Evolutionary conservation across 53 echinoderm and acorn worm species (phyloP), one percentile per base, ranked within the genome.

Genomic region (Stichopus horrens): DNA sequence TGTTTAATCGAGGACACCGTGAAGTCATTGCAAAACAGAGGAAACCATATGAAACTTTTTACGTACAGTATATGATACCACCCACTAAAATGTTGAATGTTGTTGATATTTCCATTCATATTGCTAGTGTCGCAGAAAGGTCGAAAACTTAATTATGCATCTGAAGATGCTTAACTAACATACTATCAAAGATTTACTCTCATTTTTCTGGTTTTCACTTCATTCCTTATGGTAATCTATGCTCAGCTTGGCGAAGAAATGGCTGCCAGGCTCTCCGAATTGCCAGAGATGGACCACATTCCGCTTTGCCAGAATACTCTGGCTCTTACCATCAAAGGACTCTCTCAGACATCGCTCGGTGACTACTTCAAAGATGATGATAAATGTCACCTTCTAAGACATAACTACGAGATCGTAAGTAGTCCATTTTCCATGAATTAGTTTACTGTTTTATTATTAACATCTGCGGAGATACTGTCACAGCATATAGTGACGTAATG

Each of bases 291-390:
- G n/a, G 90, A 91, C 21, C 93, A 93, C 88, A 93, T 93, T 23
- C 86, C 93, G 5, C 93, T 93, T 10, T 77, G 84, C 79, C 21
- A 73, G 52, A 74, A 83, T 7, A 63, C 88, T 19, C 74, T 90
- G 18, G 86, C 83, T 63, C 71, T 91, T 4, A 88, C 93, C 9
- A 59, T 93, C 68, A 93, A 91, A 54, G 90, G 90, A 8, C 83
- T 93, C 78, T 74, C 73, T 9, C 13, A 51, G 74, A 90, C 93
- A 4, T 77, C 90, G 0, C 88, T 93, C 65, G 93, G 93, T 21
- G 88, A 90, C n/a, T 93, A 86, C 78, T 93, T 93, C 89, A 84
- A 91, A 51, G 79, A 88, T 91, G 88, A 90, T 8, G 58, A 83
- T 56, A 76, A 60, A 53, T 76, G 91, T 10, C 55, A 57, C 7